phyloP scores from a whole-genome alignment of 2,797 vertebrate genomes.

The Manis pentadactyla region DNA sequence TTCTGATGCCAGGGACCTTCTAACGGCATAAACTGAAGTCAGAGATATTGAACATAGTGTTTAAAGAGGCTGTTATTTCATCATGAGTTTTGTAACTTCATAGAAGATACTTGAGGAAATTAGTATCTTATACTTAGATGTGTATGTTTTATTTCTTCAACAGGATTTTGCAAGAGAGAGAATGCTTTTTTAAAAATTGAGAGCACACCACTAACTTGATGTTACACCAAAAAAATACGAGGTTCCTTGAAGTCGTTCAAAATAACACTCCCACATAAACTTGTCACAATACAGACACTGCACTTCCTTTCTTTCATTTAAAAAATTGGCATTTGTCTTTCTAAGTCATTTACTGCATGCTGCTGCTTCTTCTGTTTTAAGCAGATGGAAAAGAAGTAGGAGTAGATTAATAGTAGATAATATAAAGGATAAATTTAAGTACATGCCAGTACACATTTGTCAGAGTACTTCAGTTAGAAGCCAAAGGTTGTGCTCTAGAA shows the following conservation, averaged over 20 bases:
- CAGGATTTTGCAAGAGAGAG: constrained; percentile 73
- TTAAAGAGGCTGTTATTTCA: constrained; percentile 83
- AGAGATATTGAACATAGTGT: constrained; percentile 79
- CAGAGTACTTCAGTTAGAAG: constrained; percentile 71
- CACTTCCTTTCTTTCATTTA: constrained; percentile 76
- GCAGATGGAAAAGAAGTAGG: constrained; percentile 71
- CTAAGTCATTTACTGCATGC: constrained; percentile 59
- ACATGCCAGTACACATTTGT: constrained; percentile 63
- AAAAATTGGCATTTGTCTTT: constrained; percentile 71
- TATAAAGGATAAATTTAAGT: constrained; percentile 65
- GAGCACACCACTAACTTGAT: fast-evolving
- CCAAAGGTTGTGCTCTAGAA: constrained; percentile 26
- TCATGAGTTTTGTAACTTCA: constrained; percentile 80
- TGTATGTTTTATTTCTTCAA: constrained; percentile 74
- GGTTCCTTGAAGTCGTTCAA: constrained; percentile 52
- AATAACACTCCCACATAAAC: constrained; percentile 66
- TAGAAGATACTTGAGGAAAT: constrained; percentile 79
- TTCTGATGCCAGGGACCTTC: constrained; percentile 74
- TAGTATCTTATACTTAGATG: constrained; percentile 66
- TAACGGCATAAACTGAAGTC: constrained; percentile 84
- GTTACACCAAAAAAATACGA: constrained; percentile 36
- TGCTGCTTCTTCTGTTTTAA: constrained; percentile 70
- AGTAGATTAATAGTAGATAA: constrained; percentile 61
- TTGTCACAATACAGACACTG: neutral
- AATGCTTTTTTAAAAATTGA: constrained; percentile 6